Evolutionary conservation across 2,113 vertebrate species (phyloP).

Genomic region (Dicentrarchus labrax): DNA sequence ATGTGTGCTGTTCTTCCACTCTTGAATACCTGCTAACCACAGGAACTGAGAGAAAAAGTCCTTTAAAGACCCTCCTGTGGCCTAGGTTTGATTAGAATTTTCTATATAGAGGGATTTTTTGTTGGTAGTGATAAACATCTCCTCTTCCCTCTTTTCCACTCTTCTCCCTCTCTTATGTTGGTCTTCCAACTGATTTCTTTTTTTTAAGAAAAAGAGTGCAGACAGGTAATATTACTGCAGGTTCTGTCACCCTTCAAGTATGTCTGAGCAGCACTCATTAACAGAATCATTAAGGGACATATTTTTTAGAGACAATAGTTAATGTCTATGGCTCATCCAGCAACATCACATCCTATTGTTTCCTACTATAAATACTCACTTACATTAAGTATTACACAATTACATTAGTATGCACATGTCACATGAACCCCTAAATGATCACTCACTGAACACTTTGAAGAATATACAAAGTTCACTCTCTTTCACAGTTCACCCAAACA

Average conservation of each 20-base stretch:
- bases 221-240: neutral
- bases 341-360: neutral
- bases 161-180: neutral
- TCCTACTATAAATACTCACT: neutral
- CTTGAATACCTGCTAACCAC: neutral
- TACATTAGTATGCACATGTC: neutral
- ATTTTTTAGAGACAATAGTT: neutral
- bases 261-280: conserved; percentile 3
- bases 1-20: neutral
- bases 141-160: neutral
- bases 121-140: conserved; percentile 16
- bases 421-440: conserved; percentile 45
- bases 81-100: too few relatives aligned
- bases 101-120: neutral
- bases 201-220: neutral
- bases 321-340: neutral
- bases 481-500: conserved; percentile 44
- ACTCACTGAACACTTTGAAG: conserved; percentile 36
- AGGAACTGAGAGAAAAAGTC: neutral
- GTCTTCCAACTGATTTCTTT: neutral
- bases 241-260: conserved; percentile 16
- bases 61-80: neutral
- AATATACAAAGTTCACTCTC: conserved; percentile 29
- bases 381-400: neutral
- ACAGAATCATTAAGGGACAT: conserved; percentile 8